Conservation (phyloP, 2,888 invertebrate species). For the Drosophila rubida region DNA sequence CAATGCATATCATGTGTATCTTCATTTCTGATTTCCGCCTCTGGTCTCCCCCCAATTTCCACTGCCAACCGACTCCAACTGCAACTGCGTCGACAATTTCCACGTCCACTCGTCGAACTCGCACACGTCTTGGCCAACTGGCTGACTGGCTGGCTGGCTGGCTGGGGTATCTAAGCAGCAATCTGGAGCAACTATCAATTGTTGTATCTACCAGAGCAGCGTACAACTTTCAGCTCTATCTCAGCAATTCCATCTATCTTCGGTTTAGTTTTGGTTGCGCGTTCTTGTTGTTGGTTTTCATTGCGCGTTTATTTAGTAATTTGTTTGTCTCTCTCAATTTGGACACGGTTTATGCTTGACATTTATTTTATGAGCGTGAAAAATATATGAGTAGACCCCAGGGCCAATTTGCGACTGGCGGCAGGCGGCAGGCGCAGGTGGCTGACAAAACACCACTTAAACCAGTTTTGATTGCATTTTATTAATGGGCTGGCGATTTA, state of each 20-base stretch:
- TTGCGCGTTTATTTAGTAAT: conserved; percentile 74
- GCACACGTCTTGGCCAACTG: conserved; percentile 4
- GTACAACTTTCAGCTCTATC: not conserved
- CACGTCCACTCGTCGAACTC: not conserved
- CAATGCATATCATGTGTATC: not conserved
- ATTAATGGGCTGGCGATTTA: conserved; percentile 65
- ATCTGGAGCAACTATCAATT: conserved; percentile 8
- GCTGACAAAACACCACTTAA: conserved; percentile 44
- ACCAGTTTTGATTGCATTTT: conserved; percentile 73
- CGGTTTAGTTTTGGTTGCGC: conserved; percentile 8
- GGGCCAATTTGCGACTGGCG: conserved; percentile 8
- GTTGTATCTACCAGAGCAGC: not conserved
- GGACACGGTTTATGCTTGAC: conserved; percentile 77
- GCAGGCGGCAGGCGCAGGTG: conserved; percentile 39
- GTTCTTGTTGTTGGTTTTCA: conserved; percentile 23
- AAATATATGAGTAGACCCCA: conserved; percentile 61
- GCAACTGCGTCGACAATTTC: conserved; percentile 16
- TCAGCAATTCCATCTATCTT: conserved; percentile 7
- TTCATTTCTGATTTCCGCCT: conserved; percentile 7
- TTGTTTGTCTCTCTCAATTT: conserved; percentile 70
- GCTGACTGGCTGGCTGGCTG: no score
- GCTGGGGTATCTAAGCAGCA: conserved; percentile 7
- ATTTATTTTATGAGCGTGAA: conserved; percentile 79
- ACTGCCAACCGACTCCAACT: conserved; percentile 6
- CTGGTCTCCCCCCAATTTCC: not conserved